A percentile compares a stretch with the other conserved stretches of the same genome.
Conservation (phyloP, 2,888 invertebrate genomes). For the Drosophila prolongata region DNA sequence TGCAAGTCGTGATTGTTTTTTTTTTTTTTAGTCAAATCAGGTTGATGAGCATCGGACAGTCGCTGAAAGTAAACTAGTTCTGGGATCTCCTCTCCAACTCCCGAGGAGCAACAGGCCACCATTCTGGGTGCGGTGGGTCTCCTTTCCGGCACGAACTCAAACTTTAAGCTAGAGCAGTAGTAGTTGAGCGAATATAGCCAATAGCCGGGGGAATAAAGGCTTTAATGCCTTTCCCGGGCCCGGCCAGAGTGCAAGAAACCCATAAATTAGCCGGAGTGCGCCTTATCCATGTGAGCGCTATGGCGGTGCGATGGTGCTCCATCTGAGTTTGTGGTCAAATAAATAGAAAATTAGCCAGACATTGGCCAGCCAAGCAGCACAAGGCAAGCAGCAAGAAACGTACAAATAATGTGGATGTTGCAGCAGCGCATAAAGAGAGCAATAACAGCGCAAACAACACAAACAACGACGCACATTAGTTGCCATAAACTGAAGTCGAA, state of each 20-base stretch:
- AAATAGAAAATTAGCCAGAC: constrained; percentile 80
- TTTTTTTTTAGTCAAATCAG: constrained; percentile 64
- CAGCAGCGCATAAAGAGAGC: constrained; percentile 71
- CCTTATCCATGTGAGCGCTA: constrained; percentile 22
- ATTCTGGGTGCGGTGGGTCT: constrained; percentile 50
- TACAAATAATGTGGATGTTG: constrained; percentile 56
- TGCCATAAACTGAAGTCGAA: constrained; percentile 61
- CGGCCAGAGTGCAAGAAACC: constrained; percentile 72
- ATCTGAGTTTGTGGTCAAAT: constrained; percentile 71
- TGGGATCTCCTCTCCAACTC: constrained; percentile 10
- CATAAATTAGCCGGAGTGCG: constrained; percentile 66
- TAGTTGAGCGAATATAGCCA: neutral
- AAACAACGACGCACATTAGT: constrained; percentile 63
- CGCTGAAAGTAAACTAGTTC: constrained; percentile 51
- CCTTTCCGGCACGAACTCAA: constrained; percentile 65
- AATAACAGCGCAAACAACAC: constrained; percentile 63
- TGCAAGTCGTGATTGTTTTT: constrained; percentile 59
- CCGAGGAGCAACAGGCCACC: constrained; percentile 11
- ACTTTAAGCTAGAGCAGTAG: constrained; percentile 54
- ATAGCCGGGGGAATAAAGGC: constrained; percentile 20
- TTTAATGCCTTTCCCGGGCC: constrained; percentile 47
- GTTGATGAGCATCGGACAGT: constrained; percentile 60
- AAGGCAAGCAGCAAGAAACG: constrained; percentile 43
- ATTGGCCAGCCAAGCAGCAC: constrained; percentile 50
- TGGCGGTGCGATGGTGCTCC: constrained; percentile 22